Percentiles rank a stretch among this genome's conserved stretches.
Conservation (phyloP, 2,797 vertebrate genomes). For the Podargus strigoides region DNA sequence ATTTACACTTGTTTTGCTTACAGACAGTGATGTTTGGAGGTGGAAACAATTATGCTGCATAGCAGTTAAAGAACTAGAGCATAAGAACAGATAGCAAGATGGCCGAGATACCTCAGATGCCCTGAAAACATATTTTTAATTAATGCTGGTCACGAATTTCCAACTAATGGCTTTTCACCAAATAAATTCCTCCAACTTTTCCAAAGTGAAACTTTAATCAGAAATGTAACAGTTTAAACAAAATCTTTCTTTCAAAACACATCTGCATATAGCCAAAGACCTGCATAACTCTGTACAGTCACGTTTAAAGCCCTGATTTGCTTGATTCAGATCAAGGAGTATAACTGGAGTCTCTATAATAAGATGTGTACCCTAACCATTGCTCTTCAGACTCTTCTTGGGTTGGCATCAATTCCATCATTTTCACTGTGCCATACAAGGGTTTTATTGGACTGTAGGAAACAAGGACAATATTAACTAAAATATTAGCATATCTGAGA, state of each 20-base stretch:
- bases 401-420: neutral
- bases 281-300: neutral
- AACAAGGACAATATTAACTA: neutral
- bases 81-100: neutral
- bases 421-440: neutral
- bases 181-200: neutral
- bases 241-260: neutral
- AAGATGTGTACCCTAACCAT: neutral
- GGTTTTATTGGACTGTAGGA: neutral
- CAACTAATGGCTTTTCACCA: neutral
- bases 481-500: neutral
- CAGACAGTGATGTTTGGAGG: neutral
- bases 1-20: neutral
- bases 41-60: neutral
- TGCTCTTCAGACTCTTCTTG: neutral
- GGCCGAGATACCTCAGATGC: neutral
- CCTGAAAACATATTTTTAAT: neutral
- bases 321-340: neutral
- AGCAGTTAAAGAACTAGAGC: neutral
- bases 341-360: neutral
- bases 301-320: neutral
- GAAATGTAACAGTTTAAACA: neutral
- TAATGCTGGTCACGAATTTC: neutral
- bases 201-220: neutral
- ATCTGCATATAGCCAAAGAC: neutral